Evolutionary conservation across 2,888 invertebrate species (phyloP).

Genomic region (Calliopum simillimum): DNA sequence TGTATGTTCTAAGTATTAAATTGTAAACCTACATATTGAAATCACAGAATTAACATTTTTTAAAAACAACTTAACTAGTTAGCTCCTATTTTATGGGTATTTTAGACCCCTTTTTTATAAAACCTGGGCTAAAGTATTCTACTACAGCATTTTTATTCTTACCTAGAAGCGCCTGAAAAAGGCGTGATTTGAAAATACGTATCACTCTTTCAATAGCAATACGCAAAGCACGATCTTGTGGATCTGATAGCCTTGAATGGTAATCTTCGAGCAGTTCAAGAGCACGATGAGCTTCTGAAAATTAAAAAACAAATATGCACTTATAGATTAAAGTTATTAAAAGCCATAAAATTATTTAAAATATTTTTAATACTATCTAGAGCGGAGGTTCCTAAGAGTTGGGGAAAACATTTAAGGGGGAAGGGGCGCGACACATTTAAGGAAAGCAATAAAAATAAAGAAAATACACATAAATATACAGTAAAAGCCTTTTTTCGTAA

Average conservation of each 20-base stretch:
- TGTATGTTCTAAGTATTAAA: no score
- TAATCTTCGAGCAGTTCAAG: conserved; percentile 98
- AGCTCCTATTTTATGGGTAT: no score
- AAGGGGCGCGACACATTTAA: no score
- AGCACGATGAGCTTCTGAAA: conserved; percentile 96
- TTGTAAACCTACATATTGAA: no score
- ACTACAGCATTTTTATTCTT: conserved; percentile 66
- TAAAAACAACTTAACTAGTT: no score
- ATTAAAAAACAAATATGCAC: conserved; percentile 29
- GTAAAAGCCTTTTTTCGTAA: no score
- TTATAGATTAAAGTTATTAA: neutral
- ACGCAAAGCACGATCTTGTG: conserved; percentile 94
- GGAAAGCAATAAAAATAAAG: no score
- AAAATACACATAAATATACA: no score
- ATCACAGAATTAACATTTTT: no score
- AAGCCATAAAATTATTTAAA: neutral
- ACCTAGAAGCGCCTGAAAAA: conserved; percentile 98
- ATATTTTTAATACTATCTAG: neutral
- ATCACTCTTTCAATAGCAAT: conserved; percentile 98
- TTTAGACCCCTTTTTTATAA: no score
- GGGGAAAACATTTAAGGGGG: no score
- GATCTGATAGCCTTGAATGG: conserved; percentile 91
- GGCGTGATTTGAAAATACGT: conserved; percentile 96
- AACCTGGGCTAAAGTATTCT: no score
- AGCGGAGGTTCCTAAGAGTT: neutral